Evolutionary conservation across 2,888 invertebrate genomes (phyloP), one percentile per base, ranked within the genome.

Genomic region (Lepidochrysops patricia): DNA sequence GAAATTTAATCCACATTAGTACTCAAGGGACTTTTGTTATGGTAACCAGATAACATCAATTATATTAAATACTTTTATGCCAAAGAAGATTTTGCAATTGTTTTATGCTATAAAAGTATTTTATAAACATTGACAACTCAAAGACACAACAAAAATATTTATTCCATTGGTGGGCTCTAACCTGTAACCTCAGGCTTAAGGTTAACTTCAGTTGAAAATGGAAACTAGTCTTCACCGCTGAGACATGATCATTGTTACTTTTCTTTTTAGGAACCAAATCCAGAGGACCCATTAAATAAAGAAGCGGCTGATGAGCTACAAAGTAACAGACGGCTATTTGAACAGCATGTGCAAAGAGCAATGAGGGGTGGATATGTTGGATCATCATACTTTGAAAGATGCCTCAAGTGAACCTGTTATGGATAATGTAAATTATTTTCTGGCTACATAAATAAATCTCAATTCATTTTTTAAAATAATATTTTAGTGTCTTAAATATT

Each of bases 221-320:
- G n/a, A n/a, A n/a, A n/a, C n/a, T n/a, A n/a, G n/a, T n/a, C n/a
- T n/a, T n/a, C n/a, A n/a, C n/a, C n/a, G n/a, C n/a, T n/a, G n/a
- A 15, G 19, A 32, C 26, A 15, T 50, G 49, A 15, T 37, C 26
- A 27, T 29, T 29, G 58, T 23, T n/a, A 27, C 13, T 15, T 15
- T 35, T 56, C n/a, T 60, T 66, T 79, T 12, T 74, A 97, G 97
- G 99, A 99, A 89, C 99, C 98, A 56, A 99, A 99, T 88, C 98
- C 98, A 1, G 98, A 99, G 87, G 99, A 99, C 90, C 99, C 98
- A 7, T 84, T 99, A 69, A 99, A 99, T 84, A 98, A 98, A 89
- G 98, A 99, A 87, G 98, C 98, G 12, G 98, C 99, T 2, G 98
- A 98, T 81, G 97, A 98, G 62, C 91, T 99, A 67, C 97, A 98